Evolutionary conservation across 2,797 vertebrate genomes (phyloP).

Genomic region (Hephaestus fuliginosus): DNA sequence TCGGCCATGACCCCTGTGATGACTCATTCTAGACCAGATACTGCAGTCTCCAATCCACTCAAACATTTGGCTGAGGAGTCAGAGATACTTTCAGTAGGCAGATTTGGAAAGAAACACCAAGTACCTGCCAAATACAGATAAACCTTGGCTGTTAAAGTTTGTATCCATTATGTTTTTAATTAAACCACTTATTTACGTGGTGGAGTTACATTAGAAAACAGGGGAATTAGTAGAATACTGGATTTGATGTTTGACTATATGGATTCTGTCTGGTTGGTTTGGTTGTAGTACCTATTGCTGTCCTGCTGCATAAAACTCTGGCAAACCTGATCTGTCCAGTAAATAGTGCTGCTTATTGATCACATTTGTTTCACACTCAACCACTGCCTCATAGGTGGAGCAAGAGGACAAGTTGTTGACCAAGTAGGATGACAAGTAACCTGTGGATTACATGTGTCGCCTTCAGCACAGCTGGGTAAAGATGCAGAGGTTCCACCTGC

Average conservation of each 20-base stretch:
- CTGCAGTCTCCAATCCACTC: conserved; percentile 27
- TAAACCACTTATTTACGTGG: neutral
- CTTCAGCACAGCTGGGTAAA: neutral
- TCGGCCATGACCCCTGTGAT: conserved; percentile 44
- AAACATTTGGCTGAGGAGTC: conserved; percentile 35
- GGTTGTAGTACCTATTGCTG: conserved; percentile 4
- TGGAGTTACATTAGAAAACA: neutral
- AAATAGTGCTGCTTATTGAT: neutral
- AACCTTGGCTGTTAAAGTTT: neutral
- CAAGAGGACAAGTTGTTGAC: neutral
- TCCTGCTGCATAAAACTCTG: neutral
- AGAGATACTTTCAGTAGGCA: conserved; percentile 20
- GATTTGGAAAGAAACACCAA: conserved; percentile 3
- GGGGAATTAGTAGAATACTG: neutral
- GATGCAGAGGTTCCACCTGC: conserved; percentile 3
- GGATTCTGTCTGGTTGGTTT: neutral
- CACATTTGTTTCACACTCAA: neutral
- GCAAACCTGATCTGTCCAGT: neutral
- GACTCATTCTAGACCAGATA: conserved; percentile 47
- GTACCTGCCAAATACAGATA: conserved; percentile 20
- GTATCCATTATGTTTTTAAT: conserved; percentile 30
- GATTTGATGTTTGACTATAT: neutral
- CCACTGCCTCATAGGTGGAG: neutral
- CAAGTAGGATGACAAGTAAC: neutral
- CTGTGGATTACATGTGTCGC: neutral